Percentiles rank a stretch among this genome's conserved stretches.
These are phyloP conservation scores for Pecten maximus DNA, from an alignment of 2,888 invertebrate species.

Conservation along the genomic window DNA sequence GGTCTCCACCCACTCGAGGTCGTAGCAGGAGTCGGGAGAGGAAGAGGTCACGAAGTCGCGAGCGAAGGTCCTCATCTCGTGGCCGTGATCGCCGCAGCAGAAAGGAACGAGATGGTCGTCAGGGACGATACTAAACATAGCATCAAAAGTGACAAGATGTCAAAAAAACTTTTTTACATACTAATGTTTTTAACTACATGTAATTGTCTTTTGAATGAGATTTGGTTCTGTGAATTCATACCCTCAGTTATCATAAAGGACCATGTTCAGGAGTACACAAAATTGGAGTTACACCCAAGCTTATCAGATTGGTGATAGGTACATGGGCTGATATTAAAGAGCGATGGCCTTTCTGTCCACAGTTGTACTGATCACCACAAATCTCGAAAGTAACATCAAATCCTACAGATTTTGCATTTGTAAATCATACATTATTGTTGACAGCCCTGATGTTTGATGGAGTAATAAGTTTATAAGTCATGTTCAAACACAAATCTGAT, in stretches of 20 bases:
- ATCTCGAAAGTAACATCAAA: background rate
- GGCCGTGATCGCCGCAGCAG: constrained; percentile 51
- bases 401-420: background rate
- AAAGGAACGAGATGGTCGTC: constrained; percentile 55
- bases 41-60: constrained; percentile 72
- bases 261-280: background rate
- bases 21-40: constrained; percentile 66
- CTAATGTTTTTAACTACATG: background rate
- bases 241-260: constrained; percentile 31
- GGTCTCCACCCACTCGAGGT: constrained; percentile 75
- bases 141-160: background rate
- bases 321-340: background rate
- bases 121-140: constrained; percentile 61
- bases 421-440: background rate
- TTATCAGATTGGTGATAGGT: background rate
- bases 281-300: background rate
- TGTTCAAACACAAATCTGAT: background rate
- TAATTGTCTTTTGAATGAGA: background rate
- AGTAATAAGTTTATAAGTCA: background rate
- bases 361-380: background rate
- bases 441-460: background rate
- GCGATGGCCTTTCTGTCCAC: background rate
- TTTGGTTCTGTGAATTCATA: background rate
- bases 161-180: background rate
- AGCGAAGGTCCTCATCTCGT: constrained; percentile 63